Evolutionary conservation across 2,888 invertebrate species (phyloP), one percentile per base, ranked within the genome.

Genomic region (Drosophila flavopinicola): DNA sequence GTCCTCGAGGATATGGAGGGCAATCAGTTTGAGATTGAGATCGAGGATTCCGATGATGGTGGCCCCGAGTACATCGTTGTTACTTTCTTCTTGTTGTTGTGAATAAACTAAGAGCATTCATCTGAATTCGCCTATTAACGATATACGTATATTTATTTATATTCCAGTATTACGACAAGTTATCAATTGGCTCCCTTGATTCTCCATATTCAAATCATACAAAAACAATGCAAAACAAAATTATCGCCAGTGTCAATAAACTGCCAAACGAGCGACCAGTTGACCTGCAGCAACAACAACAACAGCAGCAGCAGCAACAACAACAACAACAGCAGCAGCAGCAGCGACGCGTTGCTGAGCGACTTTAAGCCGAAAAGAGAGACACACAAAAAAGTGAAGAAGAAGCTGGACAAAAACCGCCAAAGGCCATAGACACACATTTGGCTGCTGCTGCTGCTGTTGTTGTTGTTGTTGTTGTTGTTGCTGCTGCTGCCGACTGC

Each of bases 201-300:
- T 37, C 17, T 17, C 17, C 17, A 17, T 6, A 0, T 37, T 17
- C 10, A 47, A 35, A 15, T 23, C 13, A 24, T 23, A 56, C 13
- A 38, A 29, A 54, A 53, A 38, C 29, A 54, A 41, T 56, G 25
- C 42, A 17, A 73, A n/a, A n/a, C n/a, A n/a, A n/a, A 69, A 69
- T 84, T 63, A 84, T 79, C 80, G 73, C 80, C 10, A 23, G 61
- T 66, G 78, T 84, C 84, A 84, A 79, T 73, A 79, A 84, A 78
- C 78, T 79, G 84, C 20, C 49, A 11, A 57, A 32, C 53, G 59
- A 49, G 17, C 48, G 59, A 53, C 49, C 53, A 51, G 25, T 58
- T 69, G 64, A 59, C 69, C 69, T 68, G 67, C 38, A 60, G 15
- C 69, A 57, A 38, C 25, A 32, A 49, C 33, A 30, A 20, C 20